These are phyloP conservation scores for Polypedilum pembai DNA, from an alignment of 1,140 invertebrate genomes.

Conservation along the genomic window DNA sequence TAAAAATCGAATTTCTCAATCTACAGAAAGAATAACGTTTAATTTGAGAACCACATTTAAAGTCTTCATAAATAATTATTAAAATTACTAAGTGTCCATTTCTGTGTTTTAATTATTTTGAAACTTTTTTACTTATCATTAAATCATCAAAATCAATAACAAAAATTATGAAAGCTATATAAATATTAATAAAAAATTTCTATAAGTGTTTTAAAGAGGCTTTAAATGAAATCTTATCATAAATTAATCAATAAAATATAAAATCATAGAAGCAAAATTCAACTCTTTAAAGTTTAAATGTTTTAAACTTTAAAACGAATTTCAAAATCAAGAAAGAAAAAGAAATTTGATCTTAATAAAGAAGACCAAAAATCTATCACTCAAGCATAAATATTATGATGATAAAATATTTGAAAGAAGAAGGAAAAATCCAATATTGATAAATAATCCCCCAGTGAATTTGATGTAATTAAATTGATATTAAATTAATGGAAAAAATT, in stretches of 20 bases:
- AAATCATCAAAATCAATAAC: too few species aligned
- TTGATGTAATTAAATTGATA: conserved; percentile 13
- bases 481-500: neutral
- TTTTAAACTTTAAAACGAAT: neutral
- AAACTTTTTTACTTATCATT: too few species aligned
- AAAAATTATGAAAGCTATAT: too few species aligned
- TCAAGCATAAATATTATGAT: neutral
- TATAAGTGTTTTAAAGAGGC: conserved; percentile 12
- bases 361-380: neutral
- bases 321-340: neutral
- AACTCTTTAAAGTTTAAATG: neutral
- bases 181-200: neutral
- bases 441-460: neutral
- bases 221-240: neutral
- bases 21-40: too few species aligned
- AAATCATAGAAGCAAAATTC: neutral
- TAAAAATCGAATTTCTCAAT: too few species aligned
- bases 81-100: too few species aligned
- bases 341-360: neutral
- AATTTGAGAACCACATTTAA: too few species aligned
- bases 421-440: neutral
- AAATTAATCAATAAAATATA: neutral
- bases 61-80: too few species aligned
- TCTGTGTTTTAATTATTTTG: too few species aligned
- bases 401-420: neutral